Conservation (phyloP, 2,888 invertebrate species). For the Acanthosoma haemorrhoidale region DNA sequence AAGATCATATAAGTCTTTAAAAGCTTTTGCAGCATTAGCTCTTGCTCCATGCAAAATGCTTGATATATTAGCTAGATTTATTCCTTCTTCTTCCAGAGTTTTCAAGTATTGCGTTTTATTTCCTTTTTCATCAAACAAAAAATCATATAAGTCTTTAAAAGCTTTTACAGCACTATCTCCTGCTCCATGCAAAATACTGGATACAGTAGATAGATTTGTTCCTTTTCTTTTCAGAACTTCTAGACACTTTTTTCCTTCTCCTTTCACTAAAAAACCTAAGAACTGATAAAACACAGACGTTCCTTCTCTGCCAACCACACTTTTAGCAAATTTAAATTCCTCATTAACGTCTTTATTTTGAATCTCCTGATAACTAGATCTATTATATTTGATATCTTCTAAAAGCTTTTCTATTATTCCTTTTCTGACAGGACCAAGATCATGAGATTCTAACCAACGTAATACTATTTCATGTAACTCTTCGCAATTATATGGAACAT, state of each 20-base stretch:
- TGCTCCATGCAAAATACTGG: neutral
- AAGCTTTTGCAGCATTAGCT: slow-evolving; percentile 1
- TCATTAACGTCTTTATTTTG: neutral
- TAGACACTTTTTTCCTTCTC: neutral
- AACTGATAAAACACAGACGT: neutral
- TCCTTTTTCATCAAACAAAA: neutral
- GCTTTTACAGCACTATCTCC: neutral
- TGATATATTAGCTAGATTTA: neutral
- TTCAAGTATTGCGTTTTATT: neutral
- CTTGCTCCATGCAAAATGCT: neutral
- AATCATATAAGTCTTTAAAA: slow-evolving; percentile 2
- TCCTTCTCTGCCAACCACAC: neutral
- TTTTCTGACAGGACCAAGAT: neutral
- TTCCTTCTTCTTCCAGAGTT: neutral
- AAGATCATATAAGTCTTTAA: neutral
- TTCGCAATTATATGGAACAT: neutral
- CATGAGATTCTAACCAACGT: slow-evolving; percentile 1
- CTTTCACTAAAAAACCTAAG: neutral
- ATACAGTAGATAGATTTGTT: neutral
- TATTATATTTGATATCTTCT: neutral
- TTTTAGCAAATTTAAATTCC: neutral
- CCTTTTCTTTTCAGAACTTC: neutral
- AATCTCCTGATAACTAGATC: neutral
- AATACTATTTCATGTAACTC: slow-evolving; percentile 4
- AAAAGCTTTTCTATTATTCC: neutral